Conservation (phyloP, 1,140 invertebrate genomes). For the Coenobita brevimanus region DNA sequence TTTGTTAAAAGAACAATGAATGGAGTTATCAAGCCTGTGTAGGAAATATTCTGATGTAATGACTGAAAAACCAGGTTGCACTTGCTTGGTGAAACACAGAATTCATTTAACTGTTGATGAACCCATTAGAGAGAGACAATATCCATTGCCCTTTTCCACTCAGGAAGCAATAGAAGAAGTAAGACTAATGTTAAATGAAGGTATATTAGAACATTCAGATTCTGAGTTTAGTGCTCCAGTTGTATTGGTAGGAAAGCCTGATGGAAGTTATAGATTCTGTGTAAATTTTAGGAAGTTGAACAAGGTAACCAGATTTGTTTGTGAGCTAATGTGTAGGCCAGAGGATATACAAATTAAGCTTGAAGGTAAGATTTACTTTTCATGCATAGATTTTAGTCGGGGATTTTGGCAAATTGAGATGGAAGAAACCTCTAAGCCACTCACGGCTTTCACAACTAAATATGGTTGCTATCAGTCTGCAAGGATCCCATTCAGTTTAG, state of each 20-base stretch:
- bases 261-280: background rate
- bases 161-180: background rate
- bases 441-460: background rate
- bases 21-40: background rate
- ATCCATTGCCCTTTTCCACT: background rate
- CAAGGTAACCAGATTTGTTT: background rate
- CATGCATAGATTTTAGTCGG: background rate
- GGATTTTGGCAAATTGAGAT: constrained; percentile 2
- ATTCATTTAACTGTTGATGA: background rate
- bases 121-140: background rate
- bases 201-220: background rate
- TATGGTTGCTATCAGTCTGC: background rate
- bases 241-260: background rate
- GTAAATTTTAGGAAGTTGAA: constrained; percentile 7
- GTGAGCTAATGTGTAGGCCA: background rate
- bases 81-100: constrained; percentile 6
- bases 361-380: constrained; percentile 9
- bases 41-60: background rate
- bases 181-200: background rate
- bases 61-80: background rate
- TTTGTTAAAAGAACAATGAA: background rate
- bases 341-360: background rate
- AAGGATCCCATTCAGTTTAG: constrained; percentile 7
- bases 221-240: background rate
- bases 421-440: background rate